Conservation (phyloP, 2,113 vertebrate species). For the Acanthochromis polyacanthus region DNA sequence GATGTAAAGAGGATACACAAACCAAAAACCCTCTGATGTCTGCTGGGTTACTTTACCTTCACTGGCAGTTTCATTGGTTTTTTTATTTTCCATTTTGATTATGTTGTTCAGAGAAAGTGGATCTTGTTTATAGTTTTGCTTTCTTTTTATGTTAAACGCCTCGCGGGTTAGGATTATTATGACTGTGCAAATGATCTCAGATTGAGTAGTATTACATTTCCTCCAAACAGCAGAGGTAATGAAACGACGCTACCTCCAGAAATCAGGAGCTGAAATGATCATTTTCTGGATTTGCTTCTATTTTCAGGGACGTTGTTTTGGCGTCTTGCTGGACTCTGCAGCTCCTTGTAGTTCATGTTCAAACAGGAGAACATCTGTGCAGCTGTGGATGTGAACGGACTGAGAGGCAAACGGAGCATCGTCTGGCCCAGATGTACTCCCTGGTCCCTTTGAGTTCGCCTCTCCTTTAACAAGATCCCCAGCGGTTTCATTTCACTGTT, state of each 20-base stretch:
- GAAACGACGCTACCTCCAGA: slow-evolving; percentile 43
- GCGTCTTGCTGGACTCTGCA: slow-evolving; percentile 6
- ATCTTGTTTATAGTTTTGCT: slow-evolving; percentile 6
- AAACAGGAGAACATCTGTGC: slow-evolving; percentile 44
- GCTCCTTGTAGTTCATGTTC: neutral
- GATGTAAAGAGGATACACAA: neutral
- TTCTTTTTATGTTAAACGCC: slow-evolving; percentile 1
- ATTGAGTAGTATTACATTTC: slow-evolving; percentile 35
- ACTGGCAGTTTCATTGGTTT: neutral
- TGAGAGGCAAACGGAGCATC: slow-evolving; percentile 16
- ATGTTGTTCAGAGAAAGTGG: slow-evolving; percentile 11
- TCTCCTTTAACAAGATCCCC: slow-evolving; percentile 55
- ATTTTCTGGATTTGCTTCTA: slow-evolving; percentile 29
- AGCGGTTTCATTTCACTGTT: slow-evolving; percentile 50
- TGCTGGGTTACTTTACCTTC: neutral
- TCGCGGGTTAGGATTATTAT: slow-evolving; percentile 42
- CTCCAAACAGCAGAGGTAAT: slow-evolving; percentile 52
- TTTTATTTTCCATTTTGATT: slow-evolving; percentile 16
- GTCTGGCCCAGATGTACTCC: slow-evolving; percentile 25
- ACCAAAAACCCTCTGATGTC: neutral
- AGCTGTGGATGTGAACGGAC: slow-evolving; percentile 48
- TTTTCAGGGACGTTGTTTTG: slow-evolving; percentile 13
- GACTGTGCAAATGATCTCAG: slow-evolving; percentile 38
- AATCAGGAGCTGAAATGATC: neutral
- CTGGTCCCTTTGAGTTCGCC: slow-evolving; percentile 37